Percentiles rank a stretch among this genome's conserved stretches.
phyloP scores from a whole-genome alignment of 2,113 vertebrate genomes.

The Bostrychus sinensis region DNA sequence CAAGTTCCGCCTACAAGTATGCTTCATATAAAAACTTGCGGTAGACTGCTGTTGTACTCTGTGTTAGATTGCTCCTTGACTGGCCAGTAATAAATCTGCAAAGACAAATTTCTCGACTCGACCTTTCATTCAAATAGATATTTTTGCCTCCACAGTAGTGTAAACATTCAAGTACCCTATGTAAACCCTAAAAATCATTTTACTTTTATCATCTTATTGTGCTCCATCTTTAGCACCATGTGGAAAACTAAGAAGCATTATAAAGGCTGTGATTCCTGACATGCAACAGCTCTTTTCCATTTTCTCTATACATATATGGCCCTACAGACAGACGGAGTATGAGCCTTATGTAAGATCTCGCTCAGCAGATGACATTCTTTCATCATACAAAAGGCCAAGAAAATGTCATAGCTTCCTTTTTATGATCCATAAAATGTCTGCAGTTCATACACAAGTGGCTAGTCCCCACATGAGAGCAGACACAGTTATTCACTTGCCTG shows the following conservation, averaged over 20 bases:
- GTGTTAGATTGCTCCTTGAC: too few relatives aligned
- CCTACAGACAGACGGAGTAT: conserved; percentile 35
- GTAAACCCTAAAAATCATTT: too few relatives aligned
- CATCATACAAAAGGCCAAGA: conserved; percentile 30
- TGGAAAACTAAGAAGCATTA: not conserved
- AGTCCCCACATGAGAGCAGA: conserved; percentile 6
- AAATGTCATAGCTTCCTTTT: conserved; percentile 48
- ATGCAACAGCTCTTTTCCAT: conserved; percentile 12
- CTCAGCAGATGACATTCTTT: conserved; percentile 52
- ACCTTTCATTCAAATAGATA: too few relatives aligned
- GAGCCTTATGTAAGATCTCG: conserved; percentile 12
- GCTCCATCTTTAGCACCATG: not conserved
- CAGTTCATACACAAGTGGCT: conserved; percentile 16
- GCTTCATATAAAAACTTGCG: too few relatives aligned
- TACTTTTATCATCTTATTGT: too few relatives aligned
- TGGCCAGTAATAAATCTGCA: too few relatives aligned
- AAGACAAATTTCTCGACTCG: too few relatives aligned
- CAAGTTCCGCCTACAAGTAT: too few relatives aligned
- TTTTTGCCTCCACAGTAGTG: too few relatives aligned
- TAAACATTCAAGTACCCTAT: too few relatives aligned
- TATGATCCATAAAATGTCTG: conserved; percentile 36
- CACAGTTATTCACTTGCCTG: conserved; percentile 27
- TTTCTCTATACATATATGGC: not conserved
- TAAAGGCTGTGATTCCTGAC: conserved; percentile 5
- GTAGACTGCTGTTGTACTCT: too few relatives aligned